phyloP scores from a whole-genome alignment of 2,797 vertebrate species.

The Anniella stebbinsi region DNA sequence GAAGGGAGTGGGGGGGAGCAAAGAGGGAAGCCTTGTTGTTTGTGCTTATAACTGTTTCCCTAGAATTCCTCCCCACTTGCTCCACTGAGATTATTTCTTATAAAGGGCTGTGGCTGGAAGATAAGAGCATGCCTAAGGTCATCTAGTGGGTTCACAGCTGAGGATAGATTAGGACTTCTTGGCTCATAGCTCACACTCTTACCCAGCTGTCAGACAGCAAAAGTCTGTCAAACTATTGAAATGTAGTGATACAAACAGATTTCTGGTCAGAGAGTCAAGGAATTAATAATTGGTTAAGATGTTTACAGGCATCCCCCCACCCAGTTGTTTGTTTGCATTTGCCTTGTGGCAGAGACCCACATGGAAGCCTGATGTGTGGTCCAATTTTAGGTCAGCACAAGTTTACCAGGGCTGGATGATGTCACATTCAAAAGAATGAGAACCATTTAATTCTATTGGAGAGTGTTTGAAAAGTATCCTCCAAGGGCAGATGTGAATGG shows the following conservation, averaged over 20 bases:
- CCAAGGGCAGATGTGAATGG: no score
- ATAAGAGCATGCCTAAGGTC: not conserved
- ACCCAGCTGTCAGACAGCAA: not conserved
- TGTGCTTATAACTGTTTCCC: not conserved
- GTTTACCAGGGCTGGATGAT: not conserved
- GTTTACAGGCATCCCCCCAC: not conserved
- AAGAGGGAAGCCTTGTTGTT: not conserved
- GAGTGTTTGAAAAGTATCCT: not conserved
- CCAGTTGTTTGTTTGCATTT: not conserved
- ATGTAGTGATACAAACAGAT: not conserved
- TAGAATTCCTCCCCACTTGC: not conserved
- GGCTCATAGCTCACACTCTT: not conserved
- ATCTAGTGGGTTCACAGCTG: not conserved
- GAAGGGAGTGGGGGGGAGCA: not conserved
- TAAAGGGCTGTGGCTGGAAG: not conserved
- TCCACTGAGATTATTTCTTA: not conserved
- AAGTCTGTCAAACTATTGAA: not conserved
- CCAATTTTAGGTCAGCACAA: not conserved
- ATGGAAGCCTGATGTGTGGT: not conserved
- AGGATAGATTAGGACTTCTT: not conserved
- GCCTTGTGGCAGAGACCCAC: not conserved
- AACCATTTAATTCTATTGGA: not conserved
- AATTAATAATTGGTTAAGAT: conserved; percentile 1
- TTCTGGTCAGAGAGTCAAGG: not conserved
- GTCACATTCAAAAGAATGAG: not conserved